Evolutionary conservation across 35 echinoderm and acorn worm species (phyloP).

Genomic region (Ptychodera flava): DNA sequence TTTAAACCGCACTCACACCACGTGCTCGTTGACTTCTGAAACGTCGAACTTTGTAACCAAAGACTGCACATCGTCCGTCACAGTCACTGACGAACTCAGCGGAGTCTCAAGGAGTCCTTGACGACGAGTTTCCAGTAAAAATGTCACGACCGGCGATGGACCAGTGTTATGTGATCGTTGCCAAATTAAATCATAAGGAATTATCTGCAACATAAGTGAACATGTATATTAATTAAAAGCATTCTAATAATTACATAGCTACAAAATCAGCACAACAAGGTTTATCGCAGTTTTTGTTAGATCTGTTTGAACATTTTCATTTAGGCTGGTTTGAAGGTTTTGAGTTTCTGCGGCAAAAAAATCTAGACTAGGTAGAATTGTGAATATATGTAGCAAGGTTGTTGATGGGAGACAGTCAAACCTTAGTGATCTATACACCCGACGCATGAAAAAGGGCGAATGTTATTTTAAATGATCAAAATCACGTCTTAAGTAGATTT

Average conservation of each 20-base stretch:
- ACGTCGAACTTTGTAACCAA: too few relatives aligned
- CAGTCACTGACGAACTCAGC: not conserved
- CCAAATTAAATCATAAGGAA: not conserved
- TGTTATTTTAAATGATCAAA: too few relatives aligned
- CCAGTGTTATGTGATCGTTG: not conserved
- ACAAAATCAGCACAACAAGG: not conserved
- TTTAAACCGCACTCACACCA: too few relatives aligned
- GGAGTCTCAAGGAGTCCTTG: not conserved
- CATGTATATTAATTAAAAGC: not conserved
- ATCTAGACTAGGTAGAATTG: too few relatives aligned
- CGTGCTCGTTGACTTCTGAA: too few relatives aligned
- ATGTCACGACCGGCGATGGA: not conserved
- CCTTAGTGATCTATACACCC: too few relatives aligned
- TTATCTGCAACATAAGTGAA: not conserved
- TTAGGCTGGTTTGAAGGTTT: too few relatives aligned
- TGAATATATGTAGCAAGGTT: too few relatives aligned
- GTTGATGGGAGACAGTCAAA: too few relatives aligned
- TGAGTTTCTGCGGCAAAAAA: too few relatives aligned
- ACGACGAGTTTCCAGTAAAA: not conserved
- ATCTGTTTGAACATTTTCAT: not conserved
- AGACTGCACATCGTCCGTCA: not conserved
- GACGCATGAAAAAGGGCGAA: too few relatives aligned
- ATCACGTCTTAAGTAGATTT: too few relatives aligned
- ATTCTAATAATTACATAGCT: not conserved
- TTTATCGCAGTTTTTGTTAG: not conserved